Conservation (phyloP, 64 coral and sea anemone genomes). For the Anthopleura sola region DNA sequence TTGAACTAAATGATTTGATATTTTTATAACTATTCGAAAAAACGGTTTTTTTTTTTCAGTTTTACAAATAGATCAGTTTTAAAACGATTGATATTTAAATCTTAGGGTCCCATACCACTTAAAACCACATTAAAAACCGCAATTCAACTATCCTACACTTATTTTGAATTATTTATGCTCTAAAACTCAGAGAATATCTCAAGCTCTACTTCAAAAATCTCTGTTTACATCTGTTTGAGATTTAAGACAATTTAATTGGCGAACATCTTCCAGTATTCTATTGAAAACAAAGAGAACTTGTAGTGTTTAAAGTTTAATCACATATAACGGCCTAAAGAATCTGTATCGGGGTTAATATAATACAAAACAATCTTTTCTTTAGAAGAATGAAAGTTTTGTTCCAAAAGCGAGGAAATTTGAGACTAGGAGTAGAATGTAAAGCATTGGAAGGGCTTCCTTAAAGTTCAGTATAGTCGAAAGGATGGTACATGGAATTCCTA, state of each 20-base stretch:
- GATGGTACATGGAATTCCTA: not conserved
- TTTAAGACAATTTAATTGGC: not conserved
- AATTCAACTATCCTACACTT: not conserved
- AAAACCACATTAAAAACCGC: conserved; percentile 1
- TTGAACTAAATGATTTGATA: too few species aligned
- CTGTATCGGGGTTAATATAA: not conserved
- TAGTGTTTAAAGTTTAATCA: not conserved
- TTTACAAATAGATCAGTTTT: too few species aligned
- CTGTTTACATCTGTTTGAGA: not conserved
- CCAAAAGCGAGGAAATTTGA: not conserved
- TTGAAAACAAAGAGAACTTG: not conserved
- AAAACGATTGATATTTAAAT: too few species aligned
- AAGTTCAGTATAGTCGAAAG: not conserved
- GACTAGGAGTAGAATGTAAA: not conserved
- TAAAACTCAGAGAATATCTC: not conserved
- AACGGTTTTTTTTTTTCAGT: too few species aligned
- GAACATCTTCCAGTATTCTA: not conserved
- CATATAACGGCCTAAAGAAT: not conserved
- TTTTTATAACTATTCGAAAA: too few species aligned
- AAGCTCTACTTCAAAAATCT: not conserved
- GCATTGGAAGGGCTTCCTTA: not conserved
- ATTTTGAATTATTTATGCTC: not conserved
- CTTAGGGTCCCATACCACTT: not conserved
- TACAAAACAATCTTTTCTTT: not conserved
- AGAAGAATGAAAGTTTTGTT: not conserved